These are phyloP conservation scores for Megalops cyprinoides DNA, from an alignment of 2,797 vertebrate species.

Conservation along the genomic window DNA sequence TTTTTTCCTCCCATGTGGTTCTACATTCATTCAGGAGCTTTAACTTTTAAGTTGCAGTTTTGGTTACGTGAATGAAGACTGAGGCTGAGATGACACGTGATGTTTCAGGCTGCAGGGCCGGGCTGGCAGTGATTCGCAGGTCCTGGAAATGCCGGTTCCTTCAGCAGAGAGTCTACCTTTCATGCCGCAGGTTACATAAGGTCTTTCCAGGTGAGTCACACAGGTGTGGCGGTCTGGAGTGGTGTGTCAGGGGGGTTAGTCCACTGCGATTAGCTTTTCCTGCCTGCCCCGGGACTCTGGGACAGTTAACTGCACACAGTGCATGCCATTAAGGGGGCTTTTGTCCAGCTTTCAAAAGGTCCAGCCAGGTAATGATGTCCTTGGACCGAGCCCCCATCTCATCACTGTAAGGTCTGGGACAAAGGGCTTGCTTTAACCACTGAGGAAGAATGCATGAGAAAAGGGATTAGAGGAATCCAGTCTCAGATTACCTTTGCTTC, in stretches of 20 bases:
- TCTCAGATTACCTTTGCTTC: not conserved
- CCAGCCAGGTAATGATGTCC: not conserved
- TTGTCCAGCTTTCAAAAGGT: conserved; percentile 18
- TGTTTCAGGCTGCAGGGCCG: not conserved
- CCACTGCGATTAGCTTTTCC: not conserved
- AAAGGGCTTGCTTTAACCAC: conserved; percentile 3
- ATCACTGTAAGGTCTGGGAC: not conserved
- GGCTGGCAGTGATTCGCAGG: not conserved
- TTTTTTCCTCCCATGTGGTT: not conserved
- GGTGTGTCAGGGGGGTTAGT: not conserved
- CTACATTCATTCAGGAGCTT: not conserved
- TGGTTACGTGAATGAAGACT: not conserved
- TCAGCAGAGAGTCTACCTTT: not conserved
- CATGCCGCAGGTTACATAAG: not conserved
- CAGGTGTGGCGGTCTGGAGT: not conserved
- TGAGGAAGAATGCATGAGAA: not conserved
- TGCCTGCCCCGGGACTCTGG: not conserved
- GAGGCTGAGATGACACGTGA: too few species aligned
- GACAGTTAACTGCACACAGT: not conserved
- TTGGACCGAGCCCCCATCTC: not conserved
- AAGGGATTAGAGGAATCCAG: not conserved
- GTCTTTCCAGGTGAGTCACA: not conserved
- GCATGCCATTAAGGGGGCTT: not conserved
- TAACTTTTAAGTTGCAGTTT: not conserved
- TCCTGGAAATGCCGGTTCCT: not conserved